Evolutionary conservation across 1,140 invertebrate species (phyloP), one percentile per base, ranked within the genome.

Genomic region (Nasonia longicornis): DNA sequence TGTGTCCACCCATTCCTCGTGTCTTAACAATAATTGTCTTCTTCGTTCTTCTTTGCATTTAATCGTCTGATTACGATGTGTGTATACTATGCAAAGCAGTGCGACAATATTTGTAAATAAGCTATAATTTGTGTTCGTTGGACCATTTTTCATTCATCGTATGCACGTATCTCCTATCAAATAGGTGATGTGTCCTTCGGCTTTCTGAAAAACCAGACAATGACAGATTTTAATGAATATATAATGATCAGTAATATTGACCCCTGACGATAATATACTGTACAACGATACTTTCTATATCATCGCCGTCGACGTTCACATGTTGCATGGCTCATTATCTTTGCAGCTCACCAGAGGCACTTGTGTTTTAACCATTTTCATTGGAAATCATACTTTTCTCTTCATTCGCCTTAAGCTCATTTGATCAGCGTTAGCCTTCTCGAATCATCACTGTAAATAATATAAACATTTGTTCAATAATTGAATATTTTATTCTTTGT

Each of bases 291-390:
- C 29, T 26, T 70, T 72, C 45, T 42, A 16, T 82, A 16, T 82
- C 48, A 82, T 77, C 52, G 58, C 26, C 26, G 75, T 77, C 58
- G 7, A 82, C 35, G 42, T 73, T 81, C 83, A 84, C 82, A 76
- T 86, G 82, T 86, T 88, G 86, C 86, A 88, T 87, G 87, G 67
- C 77, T 83, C 85, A 85, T 88, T 84, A 31, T 87, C 84, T 75
- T 78, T 66, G 64, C 80, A 82, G 81, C 48, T 85, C 42, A 80
- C 77, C 77, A 83, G 79, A 72, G 77, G 77, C 80, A 82, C 76
- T 76, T 82, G 81, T 81, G 77, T 85, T 77, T 79, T 84, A 84
- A 84, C 74, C 64, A 84, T 82, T 22, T 79, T 31, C 83, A 84
- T 80, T 84, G 74, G 73, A 83, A 79, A 81, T 70, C 64, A 75